Evolutionary conservation across 2,888 invertebrate species (phyloP).

Genomic region (Drosophila koepferae): DNA sequence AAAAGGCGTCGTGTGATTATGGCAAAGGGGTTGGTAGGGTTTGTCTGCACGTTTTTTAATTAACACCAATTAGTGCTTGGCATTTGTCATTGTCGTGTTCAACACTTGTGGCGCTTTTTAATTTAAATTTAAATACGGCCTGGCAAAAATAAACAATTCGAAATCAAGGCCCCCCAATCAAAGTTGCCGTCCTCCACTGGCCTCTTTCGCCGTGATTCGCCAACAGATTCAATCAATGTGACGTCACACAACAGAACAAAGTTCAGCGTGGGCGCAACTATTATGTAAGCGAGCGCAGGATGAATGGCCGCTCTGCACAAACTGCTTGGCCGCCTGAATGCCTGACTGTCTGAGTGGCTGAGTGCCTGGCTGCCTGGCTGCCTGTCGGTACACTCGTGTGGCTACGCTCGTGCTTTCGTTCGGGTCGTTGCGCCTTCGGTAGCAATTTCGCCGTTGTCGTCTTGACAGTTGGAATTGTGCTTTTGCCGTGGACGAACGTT

Average conservation of each 20-base stretch:
- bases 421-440: conserved; percentile 35
- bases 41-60: conserved; percentile 49
- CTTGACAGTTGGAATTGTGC: conserved; percentile 73
- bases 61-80: conserved; percentile 68
- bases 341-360: not conserved
- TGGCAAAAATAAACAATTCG: not conserved
- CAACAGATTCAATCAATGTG: conserved; percentile 53
- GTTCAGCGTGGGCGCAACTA: conserved; percentile 20
- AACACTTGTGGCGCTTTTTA: conserved; percentile 53
- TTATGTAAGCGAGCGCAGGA: conserved; percentile 65
- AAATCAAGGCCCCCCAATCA: conserved; percentile 5
- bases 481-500: conserved; percentile 63
- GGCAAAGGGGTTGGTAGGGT: not conserved
- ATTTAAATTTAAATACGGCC: conserved; percentile 43
- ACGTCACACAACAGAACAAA: conserved; percentile 52
- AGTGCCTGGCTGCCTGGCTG: conserved; percentile 7
- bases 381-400: conserved; percentile 13
- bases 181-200: conserved; percentile 3
- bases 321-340: conserved; percentile 8
- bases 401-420: conserved; percentile 19
- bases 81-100: conserved; percentile 26
- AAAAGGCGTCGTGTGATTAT: not conserved
- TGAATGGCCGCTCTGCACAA: conserved; percentile 24
- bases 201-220: conserved; percentile 8
- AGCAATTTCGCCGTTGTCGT: conserved; percentile 50